Evolutionary conservation across 2,797 vertebrate genomes (phyloP), one percentile per base, ranked within the genome.

Genomic region (Amniataba percoides): DNA sequence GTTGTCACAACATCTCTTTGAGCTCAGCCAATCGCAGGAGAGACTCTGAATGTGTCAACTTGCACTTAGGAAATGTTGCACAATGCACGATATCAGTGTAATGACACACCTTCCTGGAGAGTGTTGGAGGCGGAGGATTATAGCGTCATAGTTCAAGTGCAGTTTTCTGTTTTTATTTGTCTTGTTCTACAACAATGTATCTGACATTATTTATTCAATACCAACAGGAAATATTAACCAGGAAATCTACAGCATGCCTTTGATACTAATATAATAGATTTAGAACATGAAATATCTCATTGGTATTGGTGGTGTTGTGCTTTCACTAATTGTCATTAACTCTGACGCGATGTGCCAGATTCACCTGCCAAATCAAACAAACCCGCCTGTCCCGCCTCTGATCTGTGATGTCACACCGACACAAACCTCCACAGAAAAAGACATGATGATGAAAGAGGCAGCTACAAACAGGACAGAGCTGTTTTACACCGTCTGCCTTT

Each of bases 1-100:
- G 88, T 90, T 93, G 87, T 84, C 90, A 92, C 80, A 92, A 92
- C 88, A 90, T 43, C 70, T 63, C 72, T 82, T 69, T 81, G 64
- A 82, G 80, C 71, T 64, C 62, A 75, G 65, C 70, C 78, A 76
- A 70, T 80, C 82, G 76, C 71, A 71, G 51, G 58, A 52, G 40
- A 40, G 43, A n/a, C 77, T 78, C 73, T 15, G 15, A 72, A 82
- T 74, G 69, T 73, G 82, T 83, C 80, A 76, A 48, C 78, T 70
- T 71, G 19, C 56, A 57, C 72, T 72, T 73, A 13, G 19, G 62
- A 75, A 36, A 72, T 36, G 52, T 75, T 63, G 45, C 9, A 76
- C 66, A 52, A 56, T 8, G 40, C 53, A 58, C 2, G 0, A 19
- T n/a, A 40, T 61, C 42, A 39, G 42, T 4, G 8, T 42, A 51